Evolutionary conservation across 2,113 vertebrate species (phyloP).

Genomic region (Nibea coibor): DNA sequence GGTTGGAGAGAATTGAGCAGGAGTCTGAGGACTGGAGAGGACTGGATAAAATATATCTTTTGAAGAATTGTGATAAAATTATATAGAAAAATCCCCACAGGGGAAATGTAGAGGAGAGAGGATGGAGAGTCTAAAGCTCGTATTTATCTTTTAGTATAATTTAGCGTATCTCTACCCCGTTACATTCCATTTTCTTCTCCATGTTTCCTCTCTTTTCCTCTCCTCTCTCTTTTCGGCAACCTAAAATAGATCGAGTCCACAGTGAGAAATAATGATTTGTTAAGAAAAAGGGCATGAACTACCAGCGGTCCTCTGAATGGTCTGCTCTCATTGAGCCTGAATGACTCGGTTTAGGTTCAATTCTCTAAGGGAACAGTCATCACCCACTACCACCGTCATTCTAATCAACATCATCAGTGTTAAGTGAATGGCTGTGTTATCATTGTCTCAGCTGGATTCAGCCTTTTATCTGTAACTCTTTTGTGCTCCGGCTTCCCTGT

Average conservation of each 20-base stretch:
- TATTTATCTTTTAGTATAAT: constrained; percentile 16
- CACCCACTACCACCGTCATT: not conserved
- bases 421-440: constrained; percentile 16
- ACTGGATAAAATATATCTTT: not conserved
- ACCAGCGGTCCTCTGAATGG: constrained; percentile 27
- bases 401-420: constrained; percentile 1
- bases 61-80: not conserved
- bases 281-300: constrained; percentile 46
- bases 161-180: constrained; percentile 25
- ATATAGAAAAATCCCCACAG: not conserved
- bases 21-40: not conserved
- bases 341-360: constrained; percentile 54
- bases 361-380: constrained; percentile 44
- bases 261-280: constrained; percentile 44
- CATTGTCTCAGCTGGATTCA: constrained; percentile 9
- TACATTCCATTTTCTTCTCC: not conserved
- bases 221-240: constrained; percentile 23
- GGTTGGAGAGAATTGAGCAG: not conserved
- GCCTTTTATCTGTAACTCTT: constrained; percentile 19
- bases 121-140: not conserved
- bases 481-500: not conserved
- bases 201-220: not conserved
- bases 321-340: constrained; percentile 40
- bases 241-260: constrained; percentile 25
- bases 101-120: not conserved